A percentile compares a stretch with the other conserved stretches of the same genome.
phyloP scores from a whole-genome alignment of 2,888 invertebrate species.

The Dryadula phaetusa region DNA sequence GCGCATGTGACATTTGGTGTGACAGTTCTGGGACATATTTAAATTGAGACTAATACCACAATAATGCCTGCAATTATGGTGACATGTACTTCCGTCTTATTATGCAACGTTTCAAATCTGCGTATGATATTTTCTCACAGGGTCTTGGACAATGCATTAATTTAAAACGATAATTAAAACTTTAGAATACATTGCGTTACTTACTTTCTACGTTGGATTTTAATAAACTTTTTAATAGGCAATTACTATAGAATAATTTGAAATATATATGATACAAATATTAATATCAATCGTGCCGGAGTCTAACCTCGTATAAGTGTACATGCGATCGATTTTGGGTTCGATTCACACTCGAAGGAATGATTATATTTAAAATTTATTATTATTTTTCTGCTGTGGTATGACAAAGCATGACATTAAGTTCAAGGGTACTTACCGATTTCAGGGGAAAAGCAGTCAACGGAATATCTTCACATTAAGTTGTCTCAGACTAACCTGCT shows the following conservation, averaged over 20 bases:
- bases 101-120: conserved; percentile 7
- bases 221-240: background rate
- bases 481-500: too few relatives aligned
- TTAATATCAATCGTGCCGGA: too few relatives aligned
- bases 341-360: too few relatives aligned
- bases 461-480: too few relatives aligned
- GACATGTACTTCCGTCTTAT: conserved; percentile 29
- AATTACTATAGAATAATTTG: background rate
- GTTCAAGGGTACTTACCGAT: too few relatives aligned
- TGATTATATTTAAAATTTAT: too few relatives aligned
- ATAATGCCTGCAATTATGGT: conserved; percentile 32
- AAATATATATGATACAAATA: too few relatives aligned
- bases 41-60: conserved; percentile 34
- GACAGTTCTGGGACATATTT: conserved; percentile 33
- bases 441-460: too few relatives aligned
- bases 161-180: conserved; percentile 4
- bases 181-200: background rate
- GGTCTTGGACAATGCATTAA: background rate
- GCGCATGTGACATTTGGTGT: conserved; percentile 38
- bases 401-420: too few relatives aligned
- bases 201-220: background rate
- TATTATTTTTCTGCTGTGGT: too few relatives aligned
- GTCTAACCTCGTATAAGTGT: too few relatives aligned
- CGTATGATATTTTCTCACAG: conserved; percentile 9
- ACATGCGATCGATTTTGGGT: too few relatives aligned